Conservation (phyloP, 1,140 invertebrate genomes). For the Pachypeltis micranthus region DNA sequence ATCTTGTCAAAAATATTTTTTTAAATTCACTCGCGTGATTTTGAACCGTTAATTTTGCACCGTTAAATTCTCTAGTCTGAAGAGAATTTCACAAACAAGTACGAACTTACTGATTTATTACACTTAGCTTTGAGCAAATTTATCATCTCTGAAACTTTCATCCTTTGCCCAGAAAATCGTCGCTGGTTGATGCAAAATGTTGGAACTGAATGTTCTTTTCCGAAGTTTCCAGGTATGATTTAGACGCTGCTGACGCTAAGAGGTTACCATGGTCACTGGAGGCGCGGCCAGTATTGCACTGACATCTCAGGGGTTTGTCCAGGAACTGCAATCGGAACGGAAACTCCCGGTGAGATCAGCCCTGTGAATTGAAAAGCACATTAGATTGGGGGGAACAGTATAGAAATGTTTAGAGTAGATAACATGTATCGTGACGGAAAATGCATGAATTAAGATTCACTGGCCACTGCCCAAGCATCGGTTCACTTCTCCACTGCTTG, state of each 20-base stretch:
- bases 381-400: no score
- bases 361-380: no score
- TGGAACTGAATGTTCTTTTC: background rate
- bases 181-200: background rate
- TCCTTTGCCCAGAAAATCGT: background rate
- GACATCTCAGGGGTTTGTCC: slow-evolving; percentile 78
- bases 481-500: no score
- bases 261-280: slow-evolving; percentile 62
- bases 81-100: background rate
- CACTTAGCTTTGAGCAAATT: background rate
- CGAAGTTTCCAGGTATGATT: background rate
- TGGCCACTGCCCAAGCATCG: no score
- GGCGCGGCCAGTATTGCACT: slow-evolving; percentile 88
- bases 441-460: no score
- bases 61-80: no score
- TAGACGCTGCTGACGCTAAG: background rate
- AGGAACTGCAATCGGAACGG: slow-evolving; percentile 94
- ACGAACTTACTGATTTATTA: background rate
- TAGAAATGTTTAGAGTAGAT: slow-evolving; percentile 19
- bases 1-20: no score
- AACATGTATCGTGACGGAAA: no score
- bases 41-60: no score
- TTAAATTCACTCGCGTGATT: no score
- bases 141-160: background rate
- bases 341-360: slow-evolving; percentile 90